Evolutionary conservation across 2,113 vertebrate genomes (phyloP).

Genomic region (Anarhynchus alexandrinus): DNA sequence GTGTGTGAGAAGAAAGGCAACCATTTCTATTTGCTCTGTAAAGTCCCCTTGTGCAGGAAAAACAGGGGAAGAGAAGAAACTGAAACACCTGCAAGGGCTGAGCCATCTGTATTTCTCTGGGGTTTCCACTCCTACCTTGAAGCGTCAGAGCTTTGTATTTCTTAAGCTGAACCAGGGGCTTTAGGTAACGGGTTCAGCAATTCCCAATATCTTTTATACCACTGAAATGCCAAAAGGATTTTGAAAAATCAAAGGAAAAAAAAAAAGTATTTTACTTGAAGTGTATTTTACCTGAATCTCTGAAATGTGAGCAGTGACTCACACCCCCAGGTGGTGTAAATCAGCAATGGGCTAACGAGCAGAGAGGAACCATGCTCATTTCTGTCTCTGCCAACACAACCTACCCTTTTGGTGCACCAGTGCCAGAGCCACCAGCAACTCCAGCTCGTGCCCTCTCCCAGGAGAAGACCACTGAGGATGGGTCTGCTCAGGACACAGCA

Average conservation of each 20-base stretch:
- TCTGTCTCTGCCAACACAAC: not conserved
- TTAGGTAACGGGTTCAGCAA: not conserved
- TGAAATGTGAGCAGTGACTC: not conserved
- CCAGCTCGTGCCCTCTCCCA: rapidly evolving
- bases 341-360: not conserved
- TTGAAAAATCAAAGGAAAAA: not conserved
- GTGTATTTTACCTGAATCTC: not conserved
- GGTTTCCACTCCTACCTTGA: not conserved
- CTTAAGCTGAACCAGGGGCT: not conserved
- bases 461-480: not conserved
- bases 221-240: not conserved
- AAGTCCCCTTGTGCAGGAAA: not conserved
- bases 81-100: not conserved
- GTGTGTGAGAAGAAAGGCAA: not conserved
- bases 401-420: rapidly evolving
- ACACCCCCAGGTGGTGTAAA: not conserved
- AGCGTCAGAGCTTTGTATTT: not conserved
- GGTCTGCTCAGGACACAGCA: not conserved
- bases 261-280: not conserved
- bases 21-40: not conserved
- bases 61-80: not conserved
- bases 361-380: not conserved
- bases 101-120: not conserved
- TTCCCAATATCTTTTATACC: not conserved
- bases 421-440: not conserved